phyloP scores from a whole-genome alignment of 2,888 invertebrate species.

The Athalia circularis region DNA sequence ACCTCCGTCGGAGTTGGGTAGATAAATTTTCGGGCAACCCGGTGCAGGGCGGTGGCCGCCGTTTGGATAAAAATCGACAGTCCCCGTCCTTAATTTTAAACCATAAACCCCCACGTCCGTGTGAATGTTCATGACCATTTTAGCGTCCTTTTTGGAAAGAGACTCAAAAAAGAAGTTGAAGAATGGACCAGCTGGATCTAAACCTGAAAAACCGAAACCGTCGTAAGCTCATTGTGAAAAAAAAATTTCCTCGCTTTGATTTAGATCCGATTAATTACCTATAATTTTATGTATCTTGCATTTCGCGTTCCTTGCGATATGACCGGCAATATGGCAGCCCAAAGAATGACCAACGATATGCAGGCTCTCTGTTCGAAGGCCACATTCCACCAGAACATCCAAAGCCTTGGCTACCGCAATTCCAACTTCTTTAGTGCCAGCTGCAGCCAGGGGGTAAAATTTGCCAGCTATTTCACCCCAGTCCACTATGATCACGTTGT shows the following conservation, averaged over 20 bases:
- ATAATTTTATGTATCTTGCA: constrained; percentile 57
- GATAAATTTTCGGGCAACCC: constrained; percentile 68
- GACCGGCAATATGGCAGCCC: constrained; percentile 64
- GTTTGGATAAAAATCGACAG: constrained; percentile 76
- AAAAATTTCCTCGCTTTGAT: neutral
- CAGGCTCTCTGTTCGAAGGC: constrained; percentile 53
- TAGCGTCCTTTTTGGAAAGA: constrained; percentile 69
- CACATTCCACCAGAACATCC: constrained; percentile 55
- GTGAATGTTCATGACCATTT: constrained; percentile 76
- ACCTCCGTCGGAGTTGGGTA: constrained; percentile 67
- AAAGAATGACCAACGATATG: constrained; percentile 66
- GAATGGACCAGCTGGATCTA: constrained; percentile 65
- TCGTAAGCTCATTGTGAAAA: neutral
- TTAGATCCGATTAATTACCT: constrained; percentile 51
- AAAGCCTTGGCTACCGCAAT: constrained; percentile 55
- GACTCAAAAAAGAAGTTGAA: constrained; percentile 70
- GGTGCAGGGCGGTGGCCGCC: constrained; percentile 75
- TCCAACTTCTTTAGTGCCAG: constrained; percentile 54
- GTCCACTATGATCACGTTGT: constrained; percentile 74
- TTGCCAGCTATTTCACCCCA: constrained; percentile 74
- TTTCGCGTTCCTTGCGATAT: constrained; percentile 53
- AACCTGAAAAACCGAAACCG: neutral
- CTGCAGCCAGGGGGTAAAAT: constrained; percentile 66
- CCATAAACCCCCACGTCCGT: constrained; percentile 75
- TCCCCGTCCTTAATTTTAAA: constrained; percentile 60